Evolutionary conservation across 2,888 invertebrate genomes (phyloP), one percentile per base, ranked within the genome.

Genomic region (Chorisops tibialis): DNA sequence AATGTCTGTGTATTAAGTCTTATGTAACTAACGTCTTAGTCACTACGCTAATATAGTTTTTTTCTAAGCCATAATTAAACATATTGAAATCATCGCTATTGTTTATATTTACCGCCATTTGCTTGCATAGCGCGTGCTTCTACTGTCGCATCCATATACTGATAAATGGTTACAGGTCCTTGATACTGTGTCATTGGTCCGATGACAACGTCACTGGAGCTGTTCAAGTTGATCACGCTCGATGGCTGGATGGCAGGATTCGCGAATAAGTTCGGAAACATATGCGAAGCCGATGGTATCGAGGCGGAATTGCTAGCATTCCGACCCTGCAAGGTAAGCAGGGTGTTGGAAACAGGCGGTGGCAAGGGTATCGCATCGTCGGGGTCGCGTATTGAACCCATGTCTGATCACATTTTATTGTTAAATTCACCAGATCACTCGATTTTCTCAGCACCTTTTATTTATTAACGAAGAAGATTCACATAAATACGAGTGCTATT

Each of bases 181-280:
- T 80, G 79, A 64, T 80, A 81, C 63, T 81, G 81, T 58, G 81
- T 81, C 73, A 81, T 79, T 21, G 81, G 79, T 1, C 81, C 81
- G 59, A 82, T 79, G 21, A 81, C 79, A 47, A 82, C 81, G 69
- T 81, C 81, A 63, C 73, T 77, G 1, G 81, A 81, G 67, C 80
- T 78, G 19, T 80, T 79, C 18, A 81, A 68, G 66, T 80, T 80
- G 21, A 81, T 77, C 43, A 77, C 75, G 67, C 70, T 77, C 59
- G 74, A 72, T 11, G 77, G 76, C 62, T 75, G 76, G 45, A 74
- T 68, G 9, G 72, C 67, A 7, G 75, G 73, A 66, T 71, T 71
- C 2, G 71, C 67, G 37, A 72, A 75, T 5, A 72, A 64, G 41
- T 69, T 74, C 59, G 74, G 74, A 1, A 75, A 72, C 19, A 73